A percentile compares a stretch with the other conserved stretches of the same genome.
Evolutionary conservation across 2,888 invertebrate genomes (phyloP).

Genomic region (Fragum whitleyi): DNA sequence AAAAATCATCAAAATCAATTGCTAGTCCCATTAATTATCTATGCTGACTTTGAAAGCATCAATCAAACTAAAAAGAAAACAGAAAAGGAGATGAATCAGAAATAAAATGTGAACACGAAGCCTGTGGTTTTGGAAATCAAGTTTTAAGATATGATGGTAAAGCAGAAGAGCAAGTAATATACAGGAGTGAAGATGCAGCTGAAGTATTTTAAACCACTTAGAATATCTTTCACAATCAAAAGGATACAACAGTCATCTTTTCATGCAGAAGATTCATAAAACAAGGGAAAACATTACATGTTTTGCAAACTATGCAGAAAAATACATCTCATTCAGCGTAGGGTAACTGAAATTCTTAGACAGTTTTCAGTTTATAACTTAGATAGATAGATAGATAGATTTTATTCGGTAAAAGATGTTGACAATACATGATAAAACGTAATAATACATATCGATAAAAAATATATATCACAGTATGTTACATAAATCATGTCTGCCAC

Average conservation of each 20-base stretch:
- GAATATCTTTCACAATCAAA: constrained; percentile 43
- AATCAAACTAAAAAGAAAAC: constrained; percentile 37
- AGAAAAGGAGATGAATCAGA: constrained; percentile 22
- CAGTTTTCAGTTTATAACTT: constrained; percentile 40
- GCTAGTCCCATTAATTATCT: constrained; percentile 35
- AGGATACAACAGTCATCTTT: constrained; percentile 43
- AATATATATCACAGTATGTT: no score
- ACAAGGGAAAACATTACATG: neutral
- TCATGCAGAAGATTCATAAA: constrained; percentile 36
- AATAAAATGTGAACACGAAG: constrained; percentile 42
- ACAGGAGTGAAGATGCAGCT: constrained; percentile 30
- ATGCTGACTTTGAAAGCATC: constrained; percentile 39
- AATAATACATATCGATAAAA: no score
- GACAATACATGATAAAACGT: no score
- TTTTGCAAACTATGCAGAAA: neutral
- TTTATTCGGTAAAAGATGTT: no score
- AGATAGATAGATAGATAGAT: no score
- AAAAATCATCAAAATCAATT: constrained; percentile 44
- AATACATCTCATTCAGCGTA: constrained; percentile 4
- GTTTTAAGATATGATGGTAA: constrained; percentile 37
- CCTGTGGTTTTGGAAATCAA: constrained; percentile 47
- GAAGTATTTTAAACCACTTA: constrained; percentile 29
- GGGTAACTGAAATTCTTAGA: constrained; percentile 43
- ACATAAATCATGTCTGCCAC: no score
- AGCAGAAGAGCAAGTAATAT: constrained; percentile 30